A percentile compares a stretch with the other conserved stretches of the same genome.
These are phyloP conservation scores for Trachelipus rathkii DNA, from an alignment of 1,140 invertebrate species.

Conservation along the genomic window DNA sequence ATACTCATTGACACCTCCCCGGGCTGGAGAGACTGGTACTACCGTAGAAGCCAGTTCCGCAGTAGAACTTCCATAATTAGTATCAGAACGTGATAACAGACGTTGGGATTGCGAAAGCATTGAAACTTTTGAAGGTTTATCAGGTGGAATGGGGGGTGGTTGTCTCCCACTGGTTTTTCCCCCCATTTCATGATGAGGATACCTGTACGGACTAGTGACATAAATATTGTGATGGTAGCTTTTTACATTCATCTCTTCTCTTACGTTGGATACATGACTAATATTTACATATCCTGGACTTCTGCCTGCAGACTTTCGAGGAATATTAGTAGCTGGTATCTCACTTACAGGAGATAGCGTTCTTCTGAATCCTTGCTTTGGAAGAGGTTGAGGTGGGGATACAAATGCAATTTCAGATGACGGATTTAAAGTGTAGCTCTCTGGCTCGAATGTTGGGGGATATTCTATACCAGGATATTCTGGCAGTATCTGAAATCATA, in stretches of 20 bases:
- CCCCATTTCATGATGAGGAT: not conserved
- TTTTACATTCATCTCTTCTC: not conserved
- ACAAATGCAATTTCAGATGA: not conserved
- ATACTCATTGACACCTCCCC: too few relatives aligned
- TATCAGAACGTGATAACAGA: too few relatives aligned
- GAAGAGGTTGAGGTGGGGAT: not conserved
- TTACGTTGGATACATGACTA: not conserved
- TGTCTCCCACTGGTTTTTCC: not conserved
- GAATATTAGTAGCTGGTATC: not conserved
- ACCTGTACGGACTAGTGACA: conserved; percentile 21
- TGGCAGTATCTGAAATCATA: conserved; percentile 52
- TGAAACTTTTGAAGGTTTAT: not conserved
- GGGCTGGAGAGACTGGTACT: too few relatives aligned
- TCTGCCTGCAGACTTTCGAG: not conserved
- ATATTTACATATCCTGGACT: not conserved
- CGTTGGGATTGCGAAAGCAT: not conserved
- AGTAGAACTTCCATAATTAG: too few relatives aligned
- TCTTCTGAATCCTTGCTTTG: not conserved
- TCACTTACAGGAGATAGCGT: not conserved
- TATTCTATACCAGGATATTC: conserved; percentile 73
- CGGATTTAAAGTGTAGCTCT: conserved; percentile 65
- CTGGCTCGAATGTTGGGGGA: conserved; percentile 74
- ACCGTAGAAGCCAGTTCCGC: too few relatives aligned
- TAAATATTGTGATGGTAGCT: conserved; percentile 27
- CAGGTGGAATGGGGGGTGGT: not conserved